phyloP scores from a whole-genome alignment of 1,140 invertebrate genomes.

The Tetragnatha versicolor region DNA sequence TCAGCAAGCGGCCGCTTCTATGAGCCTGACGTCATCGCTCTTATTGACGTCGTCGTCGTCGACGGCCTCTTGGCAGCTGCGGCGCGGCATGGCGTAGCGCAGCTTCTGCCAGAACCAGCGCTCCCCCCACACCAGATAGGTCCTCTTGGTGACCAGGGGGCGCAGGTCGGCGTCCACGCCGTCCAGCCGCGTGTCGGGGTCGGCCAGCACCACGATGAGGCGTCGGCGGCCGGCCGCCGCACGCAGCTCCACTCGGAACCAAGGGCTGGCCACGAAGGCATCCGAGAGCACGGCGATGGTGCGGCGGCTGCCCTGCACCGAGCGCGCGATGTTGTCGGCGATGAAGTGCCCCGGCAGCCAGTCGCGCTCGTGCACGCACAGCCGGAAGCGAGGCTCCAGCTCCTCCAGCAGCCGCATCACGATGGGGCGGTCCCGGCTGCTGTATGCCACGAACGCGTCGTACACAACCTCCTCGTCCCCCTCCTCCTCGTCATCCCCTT shows the following conservation, averaged over 20 bases:
- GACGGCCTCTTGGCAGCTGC: conserved; percentile 9
- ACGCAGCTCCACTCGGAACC: conserved; percentile 87
- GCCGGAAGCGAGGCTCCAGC: conserved; percentile 68
- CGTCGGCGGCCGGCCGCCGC: conserved; percentile 67
- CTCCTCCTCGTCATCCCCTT: conserved; percentile 72
- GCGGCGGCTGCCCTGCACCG: conserved; percentile 83
- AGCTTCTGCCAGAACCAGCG: conserved; percentile 63
- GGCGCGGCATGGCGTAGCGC: conserved; percentile 61
- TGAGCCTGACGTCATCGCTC: not conserved
- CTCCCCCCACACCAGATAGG: conserved; percentile 65
- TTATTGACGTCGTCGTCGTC: not conserved
- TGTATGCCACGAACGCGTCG: conserved; percentile 87
- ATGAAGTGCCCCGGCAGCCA: conserved; percentile 81
- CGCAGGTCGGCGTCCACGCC: conserved; percentile 61
- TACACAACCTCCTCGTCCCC: conserved; percentile 74
- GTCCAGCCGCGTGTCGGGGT: conserved; percentile 67
- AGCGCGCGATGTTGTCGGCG: conserved; percentile 87
- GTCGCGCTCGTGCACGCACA: conserved; percentile 90
- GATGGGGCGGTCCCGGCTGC: conserved; percentile 77
- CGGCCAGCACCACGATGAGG: conserved; percentile 84
- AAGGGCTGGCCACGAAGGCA: conserved; percentile 91
- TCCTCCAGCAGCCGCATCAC: conserved; percentile 68
- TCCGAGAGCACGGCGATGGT: conserved; percentile 90
- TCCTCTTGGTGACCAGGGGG: conserved; percentile 62
- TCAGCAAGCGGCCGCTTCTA: too few species aligned